phyloP scores from a whole-genome alignment of 2,888 invertebrate genomes.

The Pseudococcus longispinus region DNA sequence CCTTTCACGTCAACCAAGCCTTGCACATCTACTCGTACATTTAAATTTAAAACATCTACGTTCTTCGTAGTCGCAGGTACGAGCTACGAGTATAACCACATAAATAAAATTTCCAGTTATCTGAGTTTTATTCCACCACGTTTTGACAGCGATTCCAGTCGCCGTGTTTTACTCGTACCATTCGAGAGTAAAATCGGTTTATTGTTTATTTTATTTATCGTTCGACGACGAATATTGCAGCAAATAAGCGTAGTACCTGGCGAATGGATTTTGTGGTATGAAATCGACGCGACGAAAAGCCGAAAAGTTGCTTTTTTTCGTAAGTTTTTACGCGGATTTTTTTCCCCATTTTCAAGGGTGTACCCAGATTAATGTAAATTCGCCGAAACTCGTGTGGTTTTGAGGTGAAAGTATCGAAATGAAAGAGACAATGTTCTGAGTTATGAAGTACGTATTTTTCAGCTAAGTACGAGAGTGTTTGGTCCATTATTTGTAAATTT shows the following conservation, averaged over 20 bases:
- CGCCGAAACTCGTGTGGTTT: neutral
- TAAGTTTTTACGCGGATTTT: neutral
- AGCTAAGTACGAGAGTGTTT: too few species aligned
- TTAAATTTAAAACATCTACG: neutral
- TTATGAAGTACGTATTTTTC: too few species aligned
- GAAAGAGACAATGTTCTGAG: too few species aligned
- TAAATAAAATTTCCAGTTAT: neutral
- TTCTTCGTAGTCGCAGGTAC: neutral
- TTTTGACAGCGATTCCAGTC: neutral
- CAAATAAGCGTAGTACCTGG: neutral
- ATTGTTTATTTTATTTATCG: conserved; percentile 1
- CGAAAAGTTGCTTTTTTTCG: neutral
- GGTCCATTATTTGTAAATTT: too few species aligned
- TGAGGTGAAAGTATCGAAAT: too few species aligned
- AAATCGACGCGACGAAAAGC: neutral
- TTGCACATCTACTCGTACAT: neutral
- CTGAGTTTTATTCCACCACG: neutral
- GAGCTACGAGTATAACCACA: too few species aligned
- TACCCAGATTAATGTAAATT: neutral
- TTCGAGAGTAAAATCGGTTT: neutral
- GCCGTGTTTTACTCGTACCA: neutral
- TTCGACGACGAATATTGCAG: neutral
- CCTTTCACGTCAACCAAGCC: neutral
- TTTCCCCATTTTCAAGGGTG: neutral
- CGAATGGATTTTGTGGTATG: neutral